Percentiles rank a stretch among this genome's conserved stretches.
Conservation (phyloP, 2,113 vertebrate species). For the Cairina moschata region DNA sequence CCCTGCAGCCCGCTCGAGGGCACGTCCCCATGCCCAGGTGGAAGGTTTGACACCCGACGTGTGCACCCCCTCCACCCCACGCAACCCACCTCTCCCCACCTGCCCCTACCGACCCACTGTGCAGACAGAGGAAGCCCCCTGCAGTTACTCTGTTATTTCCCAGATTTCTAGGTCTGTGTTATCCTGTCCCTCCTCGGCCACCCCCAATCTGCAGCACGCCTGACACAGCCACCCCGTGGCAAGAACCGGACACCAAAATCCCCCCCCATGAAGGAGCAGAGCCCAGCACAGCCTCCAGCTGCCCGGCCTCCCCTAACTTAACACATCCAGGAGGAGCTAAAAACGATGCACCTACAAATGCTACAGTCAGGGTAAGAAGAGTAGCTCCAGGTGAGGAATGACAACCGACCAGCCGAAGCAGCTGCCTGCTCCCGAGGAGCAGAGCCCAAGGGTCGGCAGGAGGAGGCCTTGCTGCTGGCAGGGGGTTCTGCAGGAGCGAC, state of each 20-base stretch:
- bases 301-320: neutral
- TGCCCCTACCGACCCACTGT: neutral
- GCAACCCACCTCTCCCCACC: accelerated
- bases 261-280: accelerated
- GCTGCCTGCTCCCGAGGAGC: neutral
- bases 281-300: accelerated
- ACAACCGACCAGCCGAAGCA: accelerated
- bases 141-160: neutral
- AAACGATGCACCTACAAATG: accelerated
- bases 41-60: neutral
- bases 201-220: neutral
- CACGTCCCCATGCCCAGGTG: accelerated
- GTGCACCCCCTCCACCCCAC: neutral
- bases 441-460: neutral
- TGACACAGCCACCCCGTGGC: accelerated
- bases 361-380: neutral
- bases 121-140: neutral
- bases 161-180: accelerated
- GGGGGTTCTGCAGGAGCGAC: neutral
- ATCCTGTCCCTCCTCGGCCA: neutral
- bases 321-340: neutral
- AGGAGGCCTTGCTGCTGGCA: neutral
- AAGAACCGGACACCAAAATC: neutral
- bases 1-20: neutral
- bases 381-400: neutral